Base-by-base conservation (phyloP, 2,113 vertebrate species). In the Turdus rufiventris region DNA sequence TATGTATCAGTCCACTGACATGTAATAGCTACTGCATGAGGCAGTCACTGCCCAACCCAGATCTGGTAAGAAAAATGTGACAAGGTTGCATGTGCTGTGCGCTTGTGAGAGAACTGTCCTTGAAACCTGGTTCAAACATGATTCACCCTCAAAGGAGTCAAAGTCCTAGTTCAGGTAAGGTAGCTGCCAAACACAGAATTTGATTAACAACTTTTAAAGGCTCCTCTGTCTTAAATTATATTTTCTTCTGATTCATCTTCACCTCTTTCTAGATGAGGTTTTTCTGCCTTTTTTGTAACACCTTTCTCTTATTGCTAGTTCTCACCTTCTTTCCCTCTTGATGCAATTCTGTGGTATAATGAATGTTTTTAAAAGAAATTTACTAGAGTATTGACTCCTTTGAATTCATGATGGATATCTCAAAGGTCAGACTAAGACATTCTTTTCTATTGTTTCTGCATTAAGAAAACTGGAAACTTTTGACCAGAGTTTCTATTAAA, bases 151-250 rank as follows among this genome's bases (percentile, higher is more conserved):
- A 85, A 48, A 96, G 82, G 89, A 97, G 70, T 93, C 96, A 96
- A 94, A 97, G 95, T 97, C 94, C 95, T 85, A 76, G 89, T 95
- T 97, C 74, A 93, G 93, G 85, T 85, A 67, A 91, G 15, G 56
- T 79, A 90, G 93, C 89, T 96, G 85, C 91, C 93, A 96, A 94
- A 85, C 53, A 71, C 70, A 75, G 66, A 95, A 65, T 34, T 93
- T 85, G 58, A 82, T 79, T 76, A 91, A 68, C 42, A 78, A 79
- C 67, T 83, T 94, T 94, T 93, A 91, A 94, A 94, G 89, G 63
- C 56, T 76, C 61, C 65, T 68, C 74, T 53, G 33, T 63, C 85
- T 89, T 48, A 91, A 94, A 66, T 88, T 38, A 42, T 25, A 3
- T 60, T 85, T 85, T 56, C 74, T 79, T 95, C 42, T 88, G 47